Evolutionary conservation across 1,140 invertebrate genomes (phyloP).

Genomic region (Thereuonema tuberculata): DNA sequence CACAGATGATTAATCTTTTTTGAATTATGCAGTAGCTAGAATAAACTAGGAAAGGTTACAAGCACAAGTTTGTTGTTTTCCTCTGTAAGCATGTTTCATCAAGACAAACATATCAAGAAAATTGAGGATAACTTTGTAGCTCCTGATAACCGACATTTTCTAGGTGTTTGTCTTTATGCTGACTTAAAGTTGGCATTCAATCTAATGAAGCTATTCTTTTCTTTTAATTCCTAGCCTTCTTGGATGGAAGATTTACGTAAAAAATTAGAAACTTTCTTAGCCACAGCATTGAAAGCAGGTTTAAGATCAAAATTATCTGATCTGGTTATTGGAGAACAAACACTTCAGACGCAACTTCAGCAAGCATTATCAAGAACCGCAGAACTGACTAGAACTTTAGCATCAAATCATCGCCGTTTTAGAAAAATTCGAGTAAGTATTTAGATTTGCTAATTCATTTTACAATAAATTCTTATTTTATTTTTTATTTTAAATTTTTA

Average conservation of each 20-base stretch:
- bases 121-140: too few species aligned
- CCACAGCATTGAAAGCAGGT: not conserved
- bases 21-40: too few species aligned
- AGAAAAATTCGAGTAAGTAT: slow-evolving; percentile 4
- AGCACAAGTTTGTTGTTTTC: too few species aligned
- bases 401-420: not conserved
- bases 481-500: not conserved
- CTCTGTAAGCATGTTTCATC: too few species aligned
- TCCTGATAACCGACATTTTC: too few species aligned
- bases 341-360: not conserved
- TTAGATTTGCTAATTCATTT: not conserved
- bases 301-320: not conserved
- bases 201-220: too few species aligned
- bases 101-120: too few species aligned
- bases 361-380: not conserved
- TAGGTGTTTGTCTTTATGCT: too few species aligned
- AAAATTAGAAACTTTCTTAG: slow-evolving; percentile 30
- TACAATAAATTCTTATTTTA: not conserved
- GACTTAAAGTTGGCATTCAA: too few species aligned
- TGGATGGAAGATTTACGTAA: slow-evolving; percentile 31
- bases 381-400: not conserved
- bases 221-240: too few species aligned
- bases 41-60: too few species aligned
- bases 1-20: too few species aligned
- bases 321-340: not conserved